phyloP scores from a whole-genome alignment of 2,888 invertebrate genomes.

The Melanchra persicariae region DNA sequence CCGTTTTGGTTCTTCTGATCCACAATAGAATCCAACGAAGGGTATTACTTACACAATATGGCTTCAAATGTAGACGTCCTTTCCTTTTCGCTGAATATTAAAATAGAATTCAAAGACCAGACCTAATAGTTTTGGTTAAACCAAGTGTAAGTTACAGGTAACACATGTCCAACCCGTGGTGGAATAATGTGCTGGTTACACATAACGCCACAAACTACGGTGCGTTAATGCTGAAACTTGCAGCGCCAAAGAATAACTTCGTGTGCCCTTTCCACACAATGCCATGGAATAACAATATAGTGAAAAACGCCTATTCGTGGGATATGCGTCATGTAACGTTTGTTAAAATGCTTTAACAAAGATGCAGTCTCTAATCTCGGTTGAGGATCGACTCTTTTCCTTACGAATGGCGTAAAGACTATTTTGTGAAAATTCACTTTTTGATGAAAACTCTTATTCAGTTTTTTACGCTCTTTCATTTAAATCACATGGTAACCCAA shows the following conservation, averaged over 20 bases:
- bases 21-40: neutral
- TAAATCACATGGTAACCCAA: too few relatives aligned
- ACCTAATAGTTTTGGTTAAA: neutral
- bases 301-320: neutral
- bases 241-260: neutral
- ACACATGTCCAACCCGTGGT: conserved; percentile 17
- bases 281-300: neutral
- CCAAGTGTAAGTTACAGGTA: conserved; percentile 15
- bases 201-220: neutral
- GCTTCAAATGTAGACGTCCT: neutral
- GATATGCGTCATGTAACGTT: neutral
- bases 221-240: conserved; percentile 10
- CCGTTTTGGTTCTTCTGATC: neutral
- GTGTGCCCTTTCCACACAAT: neutral
- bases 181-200: conserved; percentile 18
- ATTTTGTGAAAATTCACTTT: too few relatives aligned
- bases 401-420: too few relatives aligned
- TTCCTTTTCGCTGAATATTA: neutral
- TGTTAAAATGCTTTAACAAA: neutral
- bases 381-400: too few relatives aligned
- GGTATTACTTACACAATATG: neutral
- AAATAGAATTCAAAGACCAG: conserved; percentile 4
- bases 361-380: neutral
- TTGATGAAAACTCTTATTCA: too few relatives aligned
- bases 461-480: too few relatives aligned